These are phyloP conservation scores for Callyntrura sp. DNA, from an alignment of 2,888 invertebrate genomes.

Conservation along the genomic window DNA sequence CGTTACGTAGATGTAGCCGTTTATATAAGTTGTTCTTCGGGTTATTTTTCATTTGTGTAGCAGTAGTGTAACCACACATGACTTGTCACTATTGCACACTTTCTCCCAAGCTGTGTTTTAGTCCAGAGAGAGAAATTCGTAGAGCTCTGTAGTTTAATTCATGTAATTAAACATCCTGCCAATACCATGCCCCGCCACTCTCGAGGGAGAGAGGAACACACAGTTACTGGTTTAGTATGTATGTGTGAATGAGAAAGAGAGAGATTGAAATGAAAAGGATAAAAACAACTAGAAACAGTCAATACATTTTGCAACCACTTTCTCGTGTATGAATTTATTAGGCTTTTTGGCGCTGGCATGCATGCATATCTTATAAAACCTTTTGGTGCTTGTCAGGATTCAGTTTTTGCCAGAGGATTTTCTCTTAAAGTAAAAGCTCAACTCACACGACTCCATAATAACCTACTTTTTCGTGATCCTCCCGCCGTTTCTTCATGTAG, in stretches of 20 bases:
- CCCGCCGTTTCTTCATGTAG: neutral
- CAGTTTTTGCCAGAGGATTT: constrained; percentile 21
- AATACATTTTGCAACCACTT: constrained; percentile 19
- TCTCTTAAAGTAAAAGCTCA: neutral
- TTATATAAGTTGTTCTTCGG: too few species aligned
- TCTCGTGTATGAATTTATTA: constrained; percentile 18
- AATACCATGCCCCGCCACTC: constrained; percentile 34
- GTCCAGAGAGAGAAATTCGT: neutral
- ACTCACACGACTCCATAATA: neutral
- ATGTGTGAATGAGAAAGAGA: too few species aligned
- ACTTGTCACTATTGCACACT: constrained; percentile 10
- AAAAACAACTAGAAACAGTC: constrained; percentile 9
- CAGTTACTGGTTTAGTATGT: too few species aligned
- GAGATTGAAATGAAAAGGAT: neutral
- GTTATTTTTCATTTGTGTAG: too few species aligned
- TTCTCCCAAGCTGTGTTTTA: neutral
- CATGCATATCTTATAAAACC: constrained; percentile 7
- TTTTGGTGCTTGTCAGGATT: neutral
- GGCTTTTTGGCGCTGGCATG: neutral
- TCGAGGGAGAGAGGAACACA: neutral
- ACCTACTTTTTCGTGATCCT: constrained; percentile 13
- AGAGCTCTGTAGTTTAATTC: constrained; percentile 43
- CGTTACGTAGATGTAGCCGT: too few species aligned
- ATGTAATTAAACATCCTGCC: constrained; percentile 57
- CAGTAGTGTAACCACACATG: neutral